phyloP scores from a whole-genome alignment of 2,888 invertebrate genomes.

The Rosalia funebris region DNA sequence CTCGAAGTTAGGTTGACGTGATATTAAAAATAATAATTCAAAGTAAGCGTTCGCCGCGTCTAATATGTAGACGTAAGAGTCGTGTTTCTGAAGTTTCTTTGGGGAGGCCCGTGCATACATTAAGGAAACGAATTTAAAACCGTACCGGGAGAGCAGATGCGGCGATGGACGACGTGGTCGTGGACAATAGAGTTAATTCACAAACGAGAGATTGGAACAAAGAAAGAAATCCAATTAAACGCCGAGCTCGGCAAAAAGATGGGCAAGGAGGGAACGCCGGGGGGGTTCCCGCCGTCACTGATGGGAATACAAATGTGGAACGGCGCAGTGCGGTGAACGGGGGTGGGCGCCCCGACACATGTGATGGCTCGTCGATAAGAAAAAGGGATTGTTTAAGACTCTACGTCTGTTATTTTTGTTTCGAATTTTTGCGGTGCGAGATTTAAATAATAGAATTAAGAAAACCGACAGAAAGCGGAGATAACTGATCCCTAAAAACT shows the following conservation, averaged over 20 bases:
- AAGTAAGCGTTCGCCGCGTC: background rate
- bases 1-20: constrained; percentile 15
- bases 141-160: constrained; percentile 35
- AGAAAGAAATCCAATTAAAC: constrained; percentile 65
- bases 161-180: constrained; percentile 40
- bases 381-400: constrained; percentile 1
- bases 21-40: constrained; percentile 27
- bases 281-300: constrained; percentile 41
- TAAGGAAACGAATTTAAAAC: constrained; percentile 15
- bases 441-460: constrained; percentile 7
- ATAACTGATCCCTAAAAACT: background rate
- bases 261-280: constrained; percentile 16
- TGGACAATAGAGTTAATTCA: constrained; percentile 62
- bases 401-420: background rate
- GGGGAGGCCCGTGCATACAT: constrained; percentile 25
- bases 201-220: constrained; percentile 56
- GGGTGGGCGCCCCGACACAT: constrained; percentile 43
- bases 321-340: constrained; percentile 53
- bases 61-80: background rate
- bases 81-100: background rate
- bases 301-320: constrained; percentile 54
- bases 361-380: constrained; percentile 36
- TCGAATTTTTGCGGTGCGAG: background rate
- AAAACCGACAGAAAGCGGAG: background rate
- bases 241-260: constrained; percentile 51